These are phyloP conservation scores for Dreissena rostriformis DNA, from an alignment of 1,140 invertebrate species.

Conservation along the genomic window DNA sequence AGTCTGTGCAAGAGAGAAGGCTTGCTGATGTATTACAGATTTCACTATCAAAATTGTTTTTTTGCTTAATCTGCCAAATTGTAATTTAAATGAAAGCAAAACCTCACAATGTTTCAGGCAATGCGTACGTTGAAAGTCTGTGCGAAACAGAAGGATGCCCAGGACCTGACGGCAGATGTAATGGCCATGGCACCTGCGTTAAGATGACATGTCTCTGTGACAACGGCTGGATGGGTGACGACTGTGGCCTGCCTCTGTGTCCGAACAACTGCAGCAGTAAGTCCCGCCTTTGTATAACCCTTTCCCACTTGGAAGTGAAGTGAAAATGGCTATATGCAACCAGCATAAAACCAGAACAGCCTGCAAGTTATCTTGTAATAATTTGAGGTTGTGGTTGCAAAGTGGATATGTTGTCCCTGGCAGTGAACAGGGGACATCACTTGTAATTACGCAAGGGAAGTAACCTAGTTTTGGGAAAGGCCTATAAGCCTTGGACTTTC, in stretches of 20 bases:
- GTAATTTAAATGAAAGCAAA: not conserved
- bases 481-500: no score
- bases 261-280: slow-evolving; percentile 63
- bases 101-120: slow-evolving; percentile 37
- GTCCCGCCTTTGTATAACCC: not conserved
- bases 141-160: slow-evolving; percentile 64
- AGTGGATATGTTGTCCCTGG: no score
- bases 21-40: no score
- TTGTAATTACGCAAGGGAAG: no score
- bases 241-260: slow-evolving; percentile 64
- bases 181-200: slow-evolving; percentile 64
- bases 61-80: not conserved
- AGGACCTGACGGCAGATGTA: slow-evolving; percentile 58
- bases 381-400: no score
- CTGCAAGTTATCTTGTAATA: no score
- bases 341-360: no score
- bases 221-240: slow-evolving; percentile 62
- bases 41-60: no score
- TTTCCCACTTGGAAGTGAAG: no score
- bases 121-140: slow-evolving; percentile 37
- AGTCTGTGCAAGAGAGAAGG: slow-evolving; percentile 56
- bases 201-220: slow-evolving; percentile 58
- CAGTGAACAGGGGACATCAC: no score
- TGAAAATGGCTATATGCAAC: no score
- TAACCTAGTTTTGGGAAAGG: no score